Conservation (phyloP, 2,797 vertebrate species). For the Jordanella pulchra region DNA sequence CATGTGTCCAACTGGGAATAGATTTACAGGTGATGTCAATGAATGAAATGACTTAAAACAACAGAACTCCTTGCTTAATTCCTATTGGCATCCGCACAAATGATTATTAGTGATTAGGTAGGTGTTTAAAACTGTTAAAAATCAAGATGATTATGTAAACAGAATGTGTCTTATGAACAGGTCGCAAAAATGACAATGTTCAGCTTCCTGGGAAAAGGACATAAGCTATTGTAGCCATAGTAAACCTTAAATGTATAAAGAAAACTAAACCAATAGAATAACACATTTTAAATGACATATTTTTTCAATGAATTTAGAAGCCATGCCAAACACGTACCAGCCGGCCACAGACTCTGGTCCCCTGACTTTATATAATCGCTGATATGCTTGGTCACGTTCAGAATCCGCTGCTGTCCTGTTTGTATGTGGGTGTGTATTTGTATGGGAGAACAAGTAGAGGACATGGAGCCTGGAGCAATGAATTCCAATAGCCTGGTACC, state of each 20-base stretch:
- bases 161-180: not conserved
- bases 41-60: not conserved
- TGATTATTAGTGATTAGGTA: not conserved
- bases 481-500: slow-evolving; percentile 60
- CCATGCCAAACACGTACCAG: slow-evolving; percentile 14
- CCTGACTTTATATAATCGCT: slow-evolving; percentile 47
- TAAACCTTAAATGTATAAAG: not conserved
- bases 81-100: not conserved
- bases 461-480: slow-evolving; percentile 63
- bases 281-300: not conserved
- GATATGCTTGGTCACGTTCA: slow-evolving; percentile 65
- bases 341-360: slow-evolving; percentile 25
- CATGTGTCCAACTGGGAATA: not conserved
- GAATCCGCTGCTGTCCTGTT: slow-evolving; percentile 42
- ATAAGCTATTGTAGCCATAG: not conserved
- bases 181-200: not conserved
- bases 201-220: not conserved
- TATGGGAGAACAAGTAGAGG: slow-evolving; percentile 62
- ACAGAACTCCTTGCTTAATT: not conserved
- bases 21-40: not conserved
- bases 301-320: not conserved
- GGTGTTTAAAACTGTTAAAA: not conserved
- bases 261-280: not conserved
- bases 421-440: slow-evolving; percentile 36
- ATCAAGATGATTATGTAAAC: not conserved